Evolutionary conservation across 2,888 invertebrate genomes (phyloP), one percentile per base, ranked within the genome.

Genomic region (Tridacna gigas): DNA sequence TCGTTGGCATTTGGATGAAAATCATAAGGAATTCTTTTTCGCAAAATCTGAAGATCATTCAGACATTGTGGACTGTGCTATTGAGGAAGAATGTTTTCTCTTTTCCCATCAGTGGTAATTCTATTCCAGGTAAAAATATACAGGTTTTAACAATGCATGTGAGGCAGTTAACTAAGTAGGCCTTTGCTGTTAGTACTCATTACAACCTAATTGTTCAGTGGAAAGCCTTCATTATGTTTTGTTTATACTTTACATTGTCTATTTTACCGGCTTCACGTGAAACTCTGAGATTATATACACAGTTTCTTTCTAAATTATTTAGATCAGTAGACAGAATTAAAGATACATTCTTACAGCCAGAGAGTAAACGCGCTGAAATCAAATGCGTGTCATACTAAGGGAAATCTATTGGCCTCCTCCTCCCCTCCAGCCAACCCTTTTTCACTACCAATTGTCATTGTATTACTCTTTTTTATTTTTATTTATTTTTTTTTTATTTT

Each of bases 251-350:
- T 74, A 47, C 63, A 28, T 45, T 81, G 7, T 15, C 13, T 71
- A 45, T 18, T 71, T 51, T 80, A 26, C 80, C 76, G 3, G 71
- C 65, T 0, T 71, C 63, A 22, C 60, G 71, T n/a, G 11, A 26
- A 12, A 80, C n/a, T n/a, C n/a, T n/a, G n/a, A n/a, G n/a, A n/a
- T n/a, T n/a, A n/a, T n/a, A n/a, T n/a, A n/a, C 80, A 9, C 76
- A 77, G n/a, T 80, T 80, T 77, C 37, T 81, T 11, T 56, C 77
- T 28, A 71, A 77, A 56, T 51, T 63, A 22, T 81, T 81, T 63
- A 73, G 37, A 48, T 65, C 71, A n/a, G 51, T 77, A 26, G 66
- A 80, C 20, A 67, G 67, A 61, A 66, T 80, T 5, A 67, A 26
- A n/a, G n/a, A n/a, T n/a, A n/a, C n/a, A n/a, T n/a, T n/a, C n/a